Base-by-base conservation (phyloP, 1,140 invertebrate species). In the Heliconius congener region DNA sequence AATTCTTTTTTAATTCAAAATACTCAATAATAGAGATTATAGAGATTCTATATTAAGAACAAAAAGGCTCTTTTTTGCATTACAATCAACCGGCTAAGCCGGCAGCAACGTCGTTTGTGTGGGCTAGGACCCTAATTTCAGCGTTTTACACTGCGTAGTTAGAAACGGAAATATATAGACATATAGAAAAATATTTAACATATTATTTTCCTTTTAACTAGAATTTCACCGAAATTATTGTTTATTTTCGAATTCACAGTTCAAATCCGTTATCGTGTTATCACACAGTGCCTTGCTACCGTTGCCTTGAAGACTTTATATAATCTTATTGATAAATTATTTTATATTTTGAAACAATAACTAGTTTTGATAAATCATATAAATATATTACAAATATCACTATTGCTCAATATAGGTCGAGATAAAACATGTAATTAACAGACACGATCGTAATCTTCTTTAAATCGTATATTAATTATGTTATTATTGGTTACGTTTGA, bases 291-390 rank as follows among this genome's bases (percentile, higher is more conserved):
- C 50, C 70, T 73, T 30, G 78, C 84, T 81, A 83, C 83, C 66
- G 79, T 81, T 72, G 74, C 83, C 84, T 84, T 86, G 85, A 83
- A 77, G 85, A 50, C 77, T 80, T 84, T 27, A 81, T 80, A 78
- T 86, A 84, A 84, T 84, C 80, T 83, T 27, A 72, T 78, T 55
- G 85, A 86, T 86, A 84, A 70, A 79, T 75, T 75, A 81, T 75
- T 81, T 76, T 81, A 77, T 79, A 82, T 85, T 85, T 84, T 82
- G 74, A 73, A 76, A 80, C 79, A 30, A 80, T 76, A 27, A 76
- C 71, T 66, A 39, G 19, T 72, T 80, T 73, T 70, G 52, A 76
- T 76, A 71, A 80, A 76, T 73, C 74, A 73, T 55, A 50, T 19
- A 27, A 71, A 79, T 52, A 52, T 57, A 57, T 57, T 57, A 57